Evolutionary conservation across 2,888 invertebrate species (phyloP), one percentile per base, ranked within the genome.

Genomic region (Acronicta aceris): DNA sequence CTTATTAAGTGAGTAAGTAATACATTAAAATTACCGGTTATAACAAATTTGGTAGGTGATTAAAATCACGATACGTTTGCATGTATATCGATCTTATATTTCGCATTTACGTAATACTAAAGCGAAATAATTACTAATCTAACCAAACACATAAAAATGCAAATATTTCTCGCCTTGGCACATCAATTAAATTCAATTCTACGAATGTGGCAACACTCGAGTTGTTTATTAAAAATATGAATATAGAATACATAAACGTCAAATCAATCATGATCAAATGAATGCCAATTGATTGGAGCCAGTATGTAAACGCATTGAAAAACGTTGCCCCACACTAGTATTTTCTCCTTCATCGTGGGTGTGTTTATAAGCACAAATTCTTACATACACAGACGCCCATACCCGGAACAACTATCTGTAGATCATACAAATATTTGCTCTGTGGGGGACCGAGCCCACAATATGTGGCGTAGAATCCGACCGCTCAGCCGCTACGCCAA

Each of bases 101-200:
- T 47, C 7, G 33, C 47, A 48, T 13, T 36, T 33, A 45, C 38
- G n/a, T 38, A n/a, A 13, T n/a, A 38, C 0, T 7, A 25, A 25
- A n/a, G 16, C 16, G 5, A 16, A 36, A 17, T 51, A 41, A 42
- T 13, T 16, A 46, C 53, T 10, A 58, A 48, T 12, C 9, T 41
- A 47, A 30, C 56, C 43, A 57, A 66, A 73, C 68, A 73, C 61
- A 64, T 64, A 60, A 72, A 65, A 56, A 74, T 74, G 59, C 46
- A 47, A 72, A 74, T 72, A 8, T 42, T 73, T 59, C 59, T 70
- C 61, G 57, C 72, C 75, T 74, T 70, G 55, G 40, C 8, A 33
- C 61, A 41, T 45, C 71, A 70, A 65, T 72, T 72, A 62, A 41
- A 65, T 70, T 73, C 55, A 74, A 73, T 70, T 70, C 56, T 40